These are phyloP conservation scores for Microcebus lehilahytsara DNA, from an alignment of 2,113 vertebrate genomes.

Conservation along the genomic window DNA sequence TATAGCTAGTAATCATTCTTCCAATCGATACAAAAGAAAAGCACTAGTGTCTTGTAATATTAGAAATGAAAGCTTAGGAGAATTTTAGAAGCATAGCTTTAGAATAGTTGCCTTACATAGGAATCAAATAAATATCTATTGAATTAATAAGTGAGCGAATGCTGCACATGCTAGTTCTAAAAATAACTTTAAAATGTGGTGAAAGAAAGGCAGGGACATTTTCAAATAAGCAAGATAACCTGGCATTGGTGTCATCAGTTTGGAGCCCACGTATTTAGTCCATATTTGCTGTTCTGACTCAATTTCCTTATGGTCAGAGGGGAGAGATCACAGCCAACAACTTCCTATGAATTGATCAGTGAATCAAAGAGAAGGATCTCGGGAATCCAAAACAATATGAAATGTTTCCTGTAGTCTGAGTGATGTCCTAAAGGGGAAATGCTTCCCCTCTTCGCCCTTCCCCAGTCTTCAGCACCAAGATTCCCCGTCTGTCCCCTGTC, in stretches of 20 bases:
- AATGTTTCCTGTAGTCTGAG: neutral
- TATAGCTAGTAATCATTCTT: neutral
- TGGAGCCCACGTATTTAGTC: neutral
- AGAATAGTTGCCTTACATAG: neutral
- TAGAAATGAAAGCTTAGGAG: slow-evolving; percentile 16
- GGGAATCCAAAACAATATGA: neutral
- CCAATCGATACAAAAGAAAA: neutral
- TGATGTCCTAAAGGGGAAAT: neutral
- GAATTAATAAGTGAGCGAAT: neutral
- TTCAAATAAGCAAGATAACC: neutral
- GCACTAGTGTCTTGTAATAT: neutral
- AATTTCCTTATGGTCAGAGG: neutral
- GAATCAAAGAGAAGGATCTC: neutral
- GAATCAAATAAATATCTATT: neutral
- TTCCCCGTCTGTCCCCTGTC: neutral
- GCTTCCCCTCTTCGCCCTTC: neutral
- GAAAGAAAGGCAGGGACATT: neutral
- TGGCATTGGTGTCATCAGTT: too few relatives aligned
- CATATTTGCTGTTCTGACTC: neutral
- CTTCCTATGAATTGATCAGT: neutral
- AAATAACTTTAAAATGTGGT: neutral
- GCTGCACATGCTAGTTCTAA: neutral
- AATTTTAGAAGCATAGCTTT: neutral
- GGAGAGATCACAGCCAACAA: neutral
- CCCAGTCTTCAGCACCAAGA: neutral